phyloP scores from a whole-genome alignment of 2,888 invertebrate species.

The Tanypteryx hageni region DNA sequence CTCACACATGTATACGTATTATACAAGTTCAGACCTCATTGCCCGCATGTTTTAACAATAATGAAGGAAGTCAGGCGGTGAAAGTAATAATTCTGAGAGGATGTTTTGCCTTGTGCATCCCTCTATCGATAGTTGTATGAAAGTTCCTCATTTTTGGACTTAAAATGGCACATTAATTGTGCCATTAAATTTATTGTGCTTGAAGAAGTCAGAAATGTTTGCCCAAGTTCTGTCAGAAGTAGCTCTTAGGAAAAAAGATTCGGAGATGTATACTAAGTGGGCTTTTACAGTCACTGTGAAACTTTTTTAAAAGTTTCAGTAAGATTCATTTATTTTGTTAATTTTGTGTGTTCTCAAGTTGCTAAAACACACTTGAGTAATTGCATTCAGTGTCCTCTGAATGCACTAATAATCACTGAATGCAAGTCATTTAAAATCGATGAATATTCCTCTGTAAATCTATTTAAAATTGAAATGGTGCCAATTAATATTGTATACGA shows the following conservation, averaged over 20 bases:
- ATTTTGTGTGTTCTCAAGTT: conserved; percentile 46
- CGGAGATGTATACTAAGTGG: conserved; percentile 41
- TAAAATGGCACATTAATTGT: conserved; percentile 10
- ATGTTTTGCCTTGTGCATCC: conserved; percentile 25
- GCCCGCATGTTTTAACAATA: conserved; percentile 51
- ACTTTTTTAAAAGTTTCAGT: conserved; percentile 34
- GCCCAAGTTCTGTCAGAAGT: conserved; percentile 50
- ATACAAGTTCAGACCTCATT: conserved; percentile 60
- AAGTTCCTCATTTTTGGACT: conserved; percentile 63
- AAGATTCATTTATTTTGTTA: neutral
- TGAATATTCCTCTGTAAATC: conserved; percentile 34
- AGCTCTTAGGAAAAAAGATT: conserved; percentile 41
- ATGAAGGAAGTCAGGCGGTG: conserved; percentile 13
- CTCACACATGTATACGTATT: conserved; percentile 61
- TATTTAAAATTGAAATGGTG: conserved; percentile 50
- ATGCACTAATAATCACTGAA: neutral
- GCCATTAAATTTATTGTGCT: conserved; percentile 27
- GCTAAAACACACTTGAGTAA: neutral
- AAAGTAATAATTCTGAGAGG: conserved; percentile 40
- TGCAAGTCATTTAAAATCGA: conserved; percentile 2
- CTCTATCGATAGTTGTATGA: conserved; percentile 50
- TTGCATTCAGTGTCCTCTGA: conserved; percentile 44
- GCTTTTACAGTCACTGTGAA: conserved; percentile 49
- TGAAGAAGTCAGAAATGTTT: conserved; percentile 45
- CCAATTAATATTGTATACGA: conserved; percentile 63